Conservation (phyloP, 2,797 vertebrate species). For the Masticophis lateralis region DNA sequence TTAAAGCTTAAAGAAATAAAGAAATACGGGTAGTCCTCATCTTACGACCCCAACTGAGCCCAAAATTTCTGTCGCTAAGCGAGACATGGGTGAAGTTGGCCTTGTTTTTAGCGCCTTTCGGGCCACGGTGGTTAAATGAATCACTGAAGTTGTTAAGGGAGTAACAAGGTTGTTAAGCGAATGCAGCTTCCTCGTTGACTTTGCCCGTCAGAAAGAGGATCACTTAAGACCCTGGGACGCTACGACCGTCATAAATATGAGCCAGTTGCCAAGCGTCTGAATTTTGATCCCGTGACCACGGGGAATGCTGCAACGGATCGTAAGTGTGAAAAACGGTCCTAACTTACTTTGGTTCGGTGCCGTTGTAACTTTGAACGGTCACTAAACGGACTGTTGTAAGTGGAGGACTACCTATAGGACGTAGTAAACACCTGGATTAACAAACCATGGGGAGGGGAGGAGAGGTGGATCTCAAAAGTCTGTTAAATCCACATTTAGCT, state of each 20-base stretch:
- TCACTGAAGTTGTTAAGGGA: background rate
- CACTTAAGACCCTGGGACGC: background rate
- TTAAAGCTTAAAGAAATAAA: background rate
- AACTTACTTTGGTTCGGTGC: background rate
- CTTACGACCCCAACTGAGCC: background rate
- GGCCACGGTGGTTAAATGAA: background rate
- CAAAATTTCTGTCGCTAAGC: background rate
- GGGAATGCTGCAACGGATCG: too few species aligned
- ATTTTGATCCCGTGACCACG: background rate
- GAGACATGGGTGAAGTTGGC: background rate
- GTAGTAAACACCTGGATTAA: background rate
- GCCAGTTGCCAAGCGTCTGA: background rate
- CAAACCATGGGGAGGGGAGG: background rate
- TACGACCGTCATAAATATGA: background rate
- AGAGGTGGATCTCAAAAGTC: background rate
- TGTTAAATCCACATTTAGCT: background rate
- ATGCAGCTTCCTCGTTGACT: background rate
- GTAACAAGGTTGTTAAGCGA: background rate
- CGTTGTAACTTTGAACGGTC: background rate
- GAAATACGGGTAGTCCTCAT: background rate
- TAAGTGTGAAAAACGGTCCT: background rate
- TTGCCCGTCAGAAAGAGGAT: background rate
- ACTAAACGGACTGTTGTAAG: background rate
- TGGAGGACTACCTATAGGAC: background rate
- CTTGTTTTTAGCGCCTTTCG: background rate